Evolutionary conservation across 53 echinoderm and acorn worm genomes (phyloP), one percentile per base, ranked within the genome.

Genomic region (Actinopyga echinites): DNA sequence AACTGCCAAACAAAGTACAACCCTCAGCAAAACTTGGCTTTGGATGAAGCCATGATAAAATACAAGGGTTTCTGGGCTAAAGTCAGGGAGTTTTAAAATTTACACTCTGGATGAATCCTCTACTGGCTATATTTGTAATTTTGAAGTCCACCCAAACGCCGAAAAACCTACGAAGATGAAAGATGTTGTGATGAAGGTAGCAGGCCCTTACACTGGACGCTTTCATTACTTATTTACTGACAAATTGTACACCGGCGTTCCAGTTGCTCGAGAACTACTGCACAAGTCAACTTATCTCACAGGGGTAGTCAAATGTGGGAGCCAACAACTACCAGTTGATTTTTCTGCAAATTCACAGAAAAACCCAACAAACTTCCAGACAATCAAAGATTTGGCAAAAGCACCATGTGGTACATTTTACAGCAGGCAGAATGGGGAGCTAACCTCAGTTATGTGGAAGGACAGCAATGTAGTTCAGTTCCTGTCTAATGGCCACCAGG

Each of bases 31-130:
- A 82, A 87, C 30, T 40, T 87, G 1, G 69, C 82, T 20, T 43
- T 87, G 1, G 87, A 87, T 28, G 87, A 87, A 52, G 87, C 87
- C 0, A 87, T 87, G 88, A 63, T 87, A 30, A 29, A 49, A 15
- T 87, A 87, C 75, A 64, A 64, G 56, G 71, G 87, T 7, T 69
- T 58, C 25, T 74, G 82, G 69, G 29, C 88, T 2, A 28, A 15
- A 8, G 35, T 83, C 2, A 5, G 22, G 60, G 13, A 26, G 13
- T 24, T 59, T 59, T 59, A 7, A 5, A 59, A 59, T 7, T 5
- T 59, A 59, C 28, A 26, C 60, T 10, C 23, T 59, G 6, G 60
- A 4, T 5, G 60, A 59, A 10, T 24, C 23, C 60, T 22, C 60
- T 59, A 24, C 60, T 59, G 60, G 60, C 9, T 59, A 59, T 11